phyloP scores from a whole-genome alignment of 2,888 invertebrate genomes.

The Meliscaeva auricollis region DNA sequence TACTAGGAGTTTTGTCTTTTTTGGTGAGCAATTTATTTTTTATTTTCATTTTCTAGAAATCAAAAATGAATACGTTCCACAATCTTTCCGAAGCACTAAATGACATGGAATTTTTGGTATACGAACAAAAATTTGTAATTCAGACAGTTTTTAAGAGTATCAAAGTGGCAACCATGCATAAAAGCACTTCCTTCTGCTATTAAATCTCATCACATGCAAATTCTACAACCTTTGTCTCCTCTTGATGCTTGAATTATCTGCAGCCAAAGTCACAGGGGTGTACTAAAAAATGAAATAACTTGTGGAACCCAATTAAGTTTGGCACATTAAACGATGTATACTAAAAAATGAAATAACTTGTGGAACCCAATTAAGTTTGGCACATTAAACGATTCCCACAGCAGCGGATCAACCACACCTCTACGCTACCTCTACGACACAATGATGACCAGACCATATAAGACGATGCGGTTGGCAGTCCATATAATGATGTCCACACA shows the following conservation, averaged over 20 bases:
- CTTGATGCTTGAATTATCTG: too few species aligned
- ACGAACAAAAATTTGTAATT: not conserved
- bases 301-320: slow-evolving; percentile 70
- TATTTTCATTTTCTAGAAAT: too few species aligned
- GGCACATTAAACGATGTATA: slow-evolving; percentile 20
- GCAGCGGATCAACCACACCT: slow-evolving; percentile 50
- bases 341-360: slow-evolving; percentile 69
- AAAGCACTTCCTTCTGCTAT: slow-evolving; percentile 48
- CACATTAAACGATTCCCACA: slow-evolving; percentile 66
- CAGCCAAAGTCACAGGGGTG: too few species aligned
- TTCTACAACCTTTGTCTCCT: not conserved
- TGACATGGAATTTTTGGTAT: too few species aligned
- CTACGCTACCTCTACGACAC: not conserved
- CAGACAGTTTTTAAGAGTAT: not conserved
- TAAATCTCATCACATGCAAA: slow-evolving; percentile 19
- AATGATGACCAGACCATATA: too few species aligned
- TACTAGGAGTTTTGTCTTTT: too few species aligned
- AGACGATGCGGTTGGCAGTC: slow-evolving; percentile 53
- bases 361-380: slow-evolving; percentile 69
- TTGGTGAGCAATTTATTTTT: too few species aligned
- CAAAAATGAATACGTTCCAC: too few species aligned
- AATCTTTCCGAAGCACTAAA: too few species aligned
- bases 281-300: slow-evolving; percentile 67
- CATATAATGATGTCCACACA: slow-evolving; percentile 39
- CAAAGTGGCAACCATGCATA: slow-evolving; percentile 4